These are phyloP conservation scores for Altica lythri DNA, from an alignment of 2,888 invertebrate genomes.

Conservation along the genomic window DNA sequence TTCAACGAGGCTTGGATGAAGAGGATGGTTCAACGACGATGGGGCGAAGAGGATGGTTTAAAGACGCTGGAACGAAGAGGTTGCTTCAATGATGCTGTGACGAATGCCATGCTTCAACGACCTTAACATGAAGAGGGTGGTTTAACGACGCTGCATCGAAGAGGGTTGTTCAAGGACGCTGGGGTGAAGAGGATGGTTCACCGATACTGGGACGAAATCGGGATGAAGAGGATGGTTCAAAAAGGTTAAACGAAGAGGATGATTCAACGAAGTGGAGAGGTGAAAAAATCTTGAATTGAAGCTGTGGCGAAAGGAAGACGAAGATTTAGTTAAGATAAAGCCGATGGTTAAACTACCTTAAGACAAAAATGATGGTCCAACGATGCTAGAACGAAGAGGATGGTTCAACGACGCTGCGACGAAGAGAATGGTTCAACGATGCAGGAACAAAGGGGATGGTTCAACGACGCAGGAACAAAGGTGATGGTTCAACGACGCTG, in stretches of 20 bases:
- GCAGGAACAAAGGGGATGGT: constrained; percentile 1
- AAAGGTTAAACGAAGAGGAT: not conserved
- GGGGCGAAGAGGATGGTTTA: too few species aligned
- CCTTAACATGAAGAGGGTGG: not conserved
- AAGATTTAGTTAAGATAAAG: too few species aligned
- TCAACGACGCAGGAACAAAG: not conserved
- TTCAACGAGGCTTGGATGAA: too few species aligned
- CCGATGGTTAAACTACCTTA: not conserved
- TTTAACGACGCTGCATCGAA: not conserved
- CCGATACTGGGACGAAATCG: not conserved
- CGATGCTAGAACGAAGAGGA: constrained; percentile 1
- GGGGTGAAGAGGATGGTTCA: not conserved
- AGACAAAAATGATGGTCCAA: not conserved
- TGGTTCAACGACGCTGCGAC: not conserved
- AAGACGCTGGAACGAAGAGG: too few species aligned
- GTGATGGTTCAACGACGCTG: not conserved
- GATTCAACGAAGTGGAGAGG: not conserved
- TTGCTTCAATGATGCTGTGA: not conserved
- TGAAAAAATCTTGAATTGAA: too few species aligned
- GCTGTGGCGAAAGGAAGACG: too few species aligned
- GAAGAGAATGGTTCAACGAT: not conserved
- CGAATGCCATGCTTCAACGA: not conserved
- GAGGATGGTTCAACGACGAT: too few species aligned
- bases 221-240: not conserved
- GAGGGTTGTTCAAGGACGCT: not conserved